These are phyloP conservation scores for Stegana nigrithorax DNA, from an alignment of 2,888 invertebrate genomes.

Conservation along the genomic window DNA sequence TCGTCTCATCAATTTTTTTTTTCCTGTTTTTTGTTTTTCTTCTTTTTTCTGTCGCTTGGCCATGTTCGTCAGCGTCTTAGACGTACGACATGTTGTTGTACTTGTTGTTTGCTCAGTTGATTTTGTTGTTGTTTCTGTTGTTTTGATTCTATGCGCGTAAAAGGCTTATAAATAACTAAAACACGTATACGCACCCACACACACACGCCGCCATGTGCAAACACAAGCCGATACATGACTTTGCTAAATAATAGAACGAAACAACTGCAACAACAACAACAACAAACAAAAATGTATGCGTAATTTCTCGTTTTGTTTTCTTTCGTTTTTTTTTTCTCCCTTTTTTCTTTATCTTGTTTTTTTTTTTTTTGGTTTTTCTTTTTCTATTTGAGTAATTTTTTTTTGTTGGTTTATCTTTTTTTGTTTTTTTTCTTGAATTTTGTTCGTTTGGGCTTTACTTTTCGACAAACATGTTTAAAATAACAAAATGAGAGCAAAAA, in stretches of 20 bases:
- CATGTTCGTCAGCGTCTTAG: too few relatives aligned
- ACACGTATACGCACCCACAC: slow-evolving; percentile 38
- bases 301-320: background rate
- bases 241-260: background rate
- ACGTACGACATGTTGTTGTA: too few relatives aligned
- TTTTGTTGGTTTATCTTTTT: background rate
- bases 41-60: too few relatives aligned
- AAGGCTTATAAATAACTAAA: slow-evolving; percentile 60
- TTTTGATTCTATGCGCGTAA: slow-evolving; percentile 44
- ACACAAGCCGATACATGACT: background rate
- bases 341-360: background rate
- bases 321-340: background rate
- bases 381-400: background rate
- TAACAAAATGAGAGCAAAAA: too few relatives aligned
- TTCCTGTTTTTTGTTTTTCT: too few relatives aligned
- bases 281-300: background rate
- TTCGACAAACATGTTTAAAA: too few relatives aligned
- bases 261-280: background rate
- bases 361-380: background rate
- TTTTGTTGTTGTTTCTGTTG: too few relatives aligned
- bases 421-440: too few relatives aligned
- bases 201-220: background rate
- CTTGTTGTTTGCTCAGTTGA: too few relatives aligned
- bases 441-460: too few relatives aligned
- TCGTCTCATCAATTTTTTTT: too few relatives aligned